phyloP scores from a whole-genome alignment of 1,140 invertebrate genomes.

The Heliconius melpomene region DNA sequence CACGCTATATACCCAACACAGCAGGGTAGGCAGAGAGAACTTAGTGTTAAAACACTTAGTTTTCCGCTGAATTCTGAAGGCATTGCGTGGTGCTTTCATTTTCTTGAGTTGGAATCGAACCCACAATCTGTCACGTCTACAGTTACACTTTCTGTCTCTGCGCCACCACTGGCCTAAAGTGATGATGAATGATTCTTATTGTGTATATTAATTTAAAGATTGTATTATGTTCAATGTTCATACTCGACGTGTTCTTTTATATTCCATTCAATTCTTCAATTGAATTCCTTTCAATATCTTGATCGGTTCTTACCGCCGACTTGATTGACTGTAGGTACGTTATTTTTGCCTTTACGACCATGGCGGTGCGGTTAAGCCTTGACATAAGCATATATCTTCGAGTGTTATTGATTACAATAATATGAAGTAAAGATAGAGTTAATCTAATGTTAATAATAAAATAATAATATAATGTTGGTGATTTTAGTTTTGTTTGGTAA shows the following conservation, averaged over 20 bases:
- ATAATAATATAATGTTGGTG: neutral
- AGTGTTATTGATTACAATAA: neutral
- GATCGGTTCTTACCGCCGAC: slow-evolving; percentile 36
- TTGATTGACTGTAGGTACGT: slow-evolving; percentile 30
- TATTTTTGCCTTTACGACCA: slow-evolving; percentile 35
- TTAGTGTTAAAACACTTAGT: too few species aligned
- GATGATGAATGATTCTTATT: neutral
- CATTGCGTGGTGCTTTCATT: too few species aligned
- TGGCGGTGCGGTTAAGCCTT: slow-evolving; percentile 14
- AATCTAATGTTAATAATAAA: neutral
- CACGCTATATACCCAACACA: too few species aligned
- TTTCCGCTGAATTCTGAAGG: too few species aligned
- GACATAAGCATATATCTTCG: neutral
- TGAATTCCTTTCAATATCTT: slow-evolving; percentile 41
- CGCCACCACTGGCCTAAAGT: too few species aligned
- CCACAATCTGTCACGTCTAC: too few species aligned
- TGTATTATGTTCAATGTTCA: neutral
- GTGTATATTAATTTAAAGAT: neutral
- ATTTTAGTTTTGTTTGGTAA: neutral
- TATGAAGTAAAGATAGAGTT: neutral
- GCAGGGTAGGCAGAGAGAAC: too few species aligned
- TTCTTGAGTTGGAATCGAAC: too few species aligned
- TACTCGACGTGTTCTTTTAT: slow-evolving; percentile 30
- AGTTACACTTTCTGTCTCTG: too few species aligned
- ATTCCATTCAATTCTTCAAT: slow-evolving; percentile 38